Evolutionary conservation across 2,113 vertebrate species (phyloP), one percentile per base, ranked within the genome.

Genomic region (Eulemur rufifrons): DNA sequence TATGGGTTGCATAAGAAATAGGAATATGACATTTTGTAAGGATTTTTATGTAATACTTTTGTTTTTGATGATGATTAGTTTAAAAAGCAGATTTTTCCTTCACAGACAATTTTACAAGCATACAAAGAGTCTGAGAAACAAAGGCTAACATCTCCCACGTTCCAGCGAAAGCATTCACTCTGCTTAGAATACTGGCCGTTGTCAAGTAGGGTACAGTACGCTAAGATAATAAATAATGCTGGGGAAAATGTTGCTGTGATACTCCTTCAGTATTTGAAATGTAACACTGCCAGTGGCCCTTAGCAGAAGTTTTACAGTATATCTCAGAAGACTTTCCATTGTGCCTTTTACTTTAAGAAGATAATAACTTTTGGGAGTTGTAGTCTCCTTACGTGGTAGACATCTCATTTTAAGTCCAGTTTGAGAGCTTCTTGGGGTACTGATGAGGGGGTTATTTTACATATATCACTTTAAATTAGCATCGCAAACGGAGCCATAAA

Each of bases 381-480:
- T 27, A 1, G 61, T 86, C 80, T 89, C 20, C n/a, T 63, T 86
- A 7, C 45, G 34, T 2, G 21, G 69, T 1, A 81, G 21, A 71
- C 77, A 23, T 18, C 3, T 20, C 64, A 74, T 34, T 96, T 69
- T 92, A 59, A 32, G 64, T 96, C 34, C 12, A 91, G 1, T 90
- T 21, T 89, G 82, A 96, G 77, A 86, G 61, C 78, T 85, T 78
- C 34, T 50, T 86, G 88, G 23, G 37, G 52, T 42, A 15, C 80
- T 87, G 45, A 32, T 27, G 50, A 64, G 17, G 5, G 50, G 37
- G 50, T 82, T 76, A 17, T 39, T 80, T 68, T 89, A 78, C 68
- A 11, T 5, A 17, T 47, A 10, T 56, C 39, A 7, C 34, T 81
- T 17, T 34, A 76, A 85, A 34, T 88, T 34, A 81, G 21, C 63